Conservation (phyloP, 2,888 invertebrate species). For the Mesochorus sp. region DNA sequence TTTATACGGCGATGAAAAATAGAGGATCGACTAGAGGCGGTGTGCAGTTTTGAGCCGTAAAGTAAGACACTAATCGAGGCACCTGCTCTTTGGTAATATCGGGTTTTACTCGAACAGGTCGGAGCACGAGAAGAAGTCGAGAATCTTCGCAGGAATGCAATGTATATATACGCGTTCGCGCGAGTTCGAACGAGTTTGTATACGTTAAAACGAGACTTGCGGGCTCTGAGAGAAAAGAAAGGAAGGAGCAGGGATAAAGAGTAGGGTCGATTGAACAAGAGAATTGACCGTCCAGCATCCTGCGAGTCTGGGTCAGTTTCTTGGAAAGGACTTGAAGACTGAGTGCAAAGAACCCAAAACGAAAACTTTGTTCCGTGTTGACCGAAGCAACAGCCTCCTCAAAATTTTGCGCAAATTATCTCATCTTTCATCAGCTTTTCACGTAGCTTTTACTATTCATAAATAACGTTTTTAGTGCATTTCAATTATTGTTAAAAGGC, state of each 20-base stretch:
- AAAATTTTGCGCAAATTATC: background rate
- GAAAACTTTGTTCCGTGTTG: background rate
- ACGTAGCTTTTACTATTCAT: background rate
- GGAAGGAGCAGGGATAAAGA: background rate
- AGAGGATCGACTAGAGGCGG: background rate
- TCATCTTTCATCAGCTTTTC: background rate
- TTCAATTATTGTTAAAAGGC: no score
- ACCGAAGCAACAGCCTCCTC: background rate
- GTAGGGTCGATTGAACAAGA: conserved; percentile 12
- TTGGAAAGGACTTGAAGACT: conserved; percentile 33
- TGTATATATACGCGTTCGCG: background rate
- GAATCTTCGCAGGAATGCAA: conserved; percentile 44
- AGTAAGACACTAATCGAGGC: conserved; percentile 7
- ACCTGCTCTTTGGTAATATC: conserved; percentile 54
- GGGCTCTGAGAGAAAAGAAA: conserved; percentile 6
- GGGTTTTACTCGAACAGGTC: conserved; percentile 49
- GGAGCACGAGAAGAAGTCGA: conserved; percentile 30
- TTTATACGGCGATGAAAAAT: background rate
- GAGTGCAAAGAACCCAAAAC: conserved; percentile 15
- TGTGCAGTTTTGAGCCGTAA: background rate
- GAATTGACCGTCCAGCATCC: conserved; percentile 3
- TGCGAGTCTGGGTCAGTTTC: conserved; percentile 34
- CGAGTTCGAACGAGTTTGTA: conserved; percentile 18
- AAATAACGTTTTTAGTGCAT: no score
- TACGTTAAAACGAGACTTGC: conserved; percentile 3